Conservation (phyloP, 2,113 vertebrate genomes). For the Rhadina sibilatrix region DNA sequence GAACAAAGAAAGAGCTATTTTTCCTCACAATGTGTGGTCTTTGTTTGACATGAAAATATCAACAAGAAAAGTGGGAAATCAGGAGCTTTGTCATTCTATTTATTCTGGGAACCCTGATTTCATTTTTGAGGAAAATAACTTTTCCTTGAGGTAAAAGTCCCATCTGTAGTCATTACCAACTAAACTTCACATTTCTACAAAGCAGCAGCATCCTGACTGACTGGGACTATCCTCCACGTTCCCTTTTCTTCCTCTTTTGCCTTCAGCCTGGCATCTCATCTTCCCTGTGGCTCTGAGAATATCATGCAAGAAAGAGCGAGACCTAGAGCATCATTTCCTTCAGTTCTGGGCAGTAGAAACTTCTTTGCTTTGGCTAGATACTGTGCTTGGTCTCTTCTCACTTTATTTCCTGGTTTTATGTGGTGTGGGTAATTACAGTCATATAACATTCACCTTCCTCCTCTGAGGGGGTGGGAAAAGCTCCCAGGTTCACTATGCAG, state of each 20-base stretch:
- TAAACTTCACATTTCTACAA: neutral
- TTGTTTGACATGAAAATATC: constrained; percentile 35
- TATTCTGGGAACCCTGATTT: neutral
- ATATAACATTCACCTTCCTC: neutral
- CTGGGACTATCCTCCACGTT: neutral
- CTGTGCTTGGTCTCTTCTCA: neutral
- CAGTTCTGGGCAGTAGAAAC: neutral
- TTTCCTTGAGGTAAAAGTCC: neutral
- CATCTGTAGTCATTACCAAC: neutral
- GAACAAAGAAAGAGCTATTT: constrained; percentile 54
- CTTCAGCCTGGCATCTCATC: neutral
- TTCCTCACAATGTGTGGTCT: neutral
- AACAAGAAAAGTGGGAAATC: constrained; percentile 13
- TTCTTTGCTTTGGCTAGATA: neutral
- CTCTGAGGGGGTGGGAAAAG: neutral
- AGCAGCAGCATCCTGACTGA: neutral
- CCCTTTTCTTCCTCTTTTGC: neutral
- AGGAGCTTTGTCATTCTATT: neutral
- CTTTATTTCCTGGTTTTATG: neutral
- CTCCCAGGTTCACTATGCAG: neutral
- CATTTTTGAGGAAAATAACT: neutral
- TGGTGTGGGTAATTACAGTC: neutral
- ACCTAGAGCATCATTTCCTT: neutral
- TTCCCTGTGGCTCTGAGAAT: neutral
- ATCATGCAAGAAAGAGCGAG: rapidly evolving